Conservation (phyloP, 2,113 vertebrate species). For the Papio anubis region DNA sequence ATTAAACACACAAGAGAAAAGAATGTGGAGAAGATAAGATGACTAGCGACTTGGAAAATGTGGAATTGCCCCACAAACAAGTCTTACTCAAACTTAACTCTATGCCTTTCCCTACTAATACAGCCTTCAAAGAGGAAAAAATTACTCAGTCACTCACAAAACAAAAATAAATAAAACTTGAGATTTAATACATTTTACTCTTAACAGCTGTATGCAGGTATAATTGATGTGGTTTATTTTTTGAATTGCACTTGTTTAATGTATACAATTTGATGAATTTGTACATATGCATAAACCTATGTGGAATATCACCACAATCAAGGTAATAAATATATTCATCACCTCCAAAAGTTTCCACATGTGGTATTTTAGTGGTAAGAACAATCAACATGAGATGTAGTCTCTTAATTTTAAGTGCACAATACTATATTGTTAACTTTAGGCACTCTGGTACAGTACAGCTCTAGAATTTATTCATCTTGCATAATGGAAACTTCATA, state of each 20-base stretch:
- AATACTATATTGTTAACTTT: neutral
- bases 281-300: neutral
- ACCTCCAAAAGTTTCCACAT: neutral
- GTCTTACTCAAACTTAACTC: neutral
- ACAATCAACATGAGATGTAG: neutral
- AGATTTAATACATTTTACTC: neutral
- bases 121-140: neutral
- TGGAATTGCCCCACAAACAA: neutral
- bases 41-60: neutral
- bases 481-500: neutral
- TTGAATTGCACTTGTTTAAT: neutral
- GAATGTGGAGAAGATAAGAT: neutral
- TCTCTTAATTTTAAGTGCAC: neutral
- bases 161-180: neutral
- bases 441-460: neutral
- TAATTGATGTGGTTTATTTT: neutral
- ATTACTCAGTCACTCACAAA: neutral
- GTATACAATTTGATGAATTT: neutral
- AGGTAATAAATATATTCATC: neutral
- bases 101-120: neutral
- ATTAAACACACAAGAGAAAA: neutral
- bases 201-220: neutral
- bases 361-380: neutral
- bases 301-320: neutral
- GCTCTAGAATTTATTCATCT: neutral